Percentiles rank a stretch among this genome's conserved stretches.
Evolutionary conservation across 2,797 vertebrate genomes (phyloP).

Genomic region (Paramormyrops hopkinsi): DNA sequence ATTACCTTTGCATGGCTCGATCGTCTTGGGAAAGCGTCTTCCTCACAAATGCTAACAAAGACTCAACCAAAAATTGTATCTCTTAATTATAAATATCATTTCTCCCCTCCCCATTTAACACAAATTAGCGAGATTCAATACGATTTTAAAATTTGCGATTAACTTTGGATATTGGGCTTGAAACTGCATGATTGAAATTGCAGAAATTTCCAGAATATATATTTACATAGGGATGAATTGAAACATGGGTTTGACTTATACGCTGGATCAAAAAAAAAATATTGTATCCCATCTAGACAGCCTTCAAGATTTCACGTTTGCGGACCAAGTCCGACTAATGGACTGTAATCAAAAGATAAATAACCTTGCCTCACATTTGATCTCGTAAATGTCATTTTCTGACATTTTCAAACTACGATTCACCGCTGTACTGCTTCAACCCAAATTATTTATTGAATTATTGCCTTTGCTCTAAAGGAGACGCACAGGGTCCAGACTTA

Average conservation of each 20-base stretch:
- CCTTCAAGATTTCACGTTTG: background rate
- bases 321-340: background rate
- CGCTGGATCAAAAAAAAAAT: background rate
- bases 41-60: background rate
- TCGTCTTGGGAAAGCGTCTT: background rate
- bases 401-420: conserved; percentile 22
- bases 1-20: background rate
- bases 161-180: background rate
- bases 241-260: background rate
- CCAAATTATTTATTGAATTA: background rate
- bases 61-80: background rate
- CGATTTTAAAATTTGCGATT: background rate
- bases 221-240: background rate
- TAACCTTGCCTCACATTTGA: background rate
- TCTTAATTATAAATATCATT: background rate
- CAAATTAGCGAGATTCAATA: background rate
- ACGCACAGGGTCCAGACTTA: background rate
- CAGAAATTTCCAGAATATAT: background rate
- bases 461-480: background rate
- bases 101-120: background rate
- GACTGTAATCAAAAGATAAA: conserved; percentile 9
- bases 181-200: background rate
- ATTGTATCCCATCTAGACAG: background rate
- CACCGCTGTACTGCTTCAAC: background rate
- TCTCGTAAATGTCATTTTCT: conserved; percentile 25